Evolutionary conservation across 2,888 invertebrate species (phyloP).

Genomic region (Ellobium chinense): DNA sequence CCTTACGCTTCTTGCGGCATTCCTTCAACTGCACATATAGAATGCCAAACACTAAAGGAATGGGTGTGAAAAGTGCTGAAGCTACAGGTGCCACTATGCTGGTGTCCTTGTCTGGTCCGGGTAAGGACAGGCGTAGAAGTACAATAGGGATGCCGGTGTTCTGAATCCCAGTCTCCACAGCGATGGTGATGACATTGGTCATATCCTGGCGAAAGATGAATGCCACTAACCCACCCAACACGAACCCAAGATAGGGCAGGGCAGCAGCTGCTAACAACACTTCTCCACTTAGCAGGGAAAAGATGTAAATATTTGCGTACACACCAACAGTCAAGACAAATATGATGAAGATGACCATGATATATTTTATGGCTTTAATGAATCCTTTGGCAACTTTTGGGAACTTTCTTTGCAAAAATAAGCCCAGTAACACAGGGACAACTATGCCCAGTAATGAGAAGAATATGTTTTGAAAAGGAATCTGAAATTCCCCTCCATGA

Average conservation of each 20-base stretch:
- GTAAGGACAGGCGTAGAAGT: slow-evolving; percentile 72
- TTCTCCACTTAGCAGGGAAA: slow-evolving; percentile 58
- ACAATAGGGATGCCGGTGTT: slow-evolving; percentile 85
- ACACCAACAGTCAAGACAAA: slow-evolving; percentile 79
- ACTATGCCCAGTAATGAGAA: slow-evolving; percentile 78
- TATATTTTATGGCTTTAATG: slow-evolving; percentile 77
- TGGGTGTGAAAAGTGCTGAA: slow-evolving; percentile 70
- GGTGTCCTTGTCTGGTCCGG: slow-evolving; percentile 79
- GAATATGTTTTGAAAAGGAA: slow-evolving; percentile 79
- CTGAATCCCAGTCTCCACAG: slow-evolving; percentile 91
- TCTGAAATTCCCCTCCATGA: slow-evolving; percentile 71
- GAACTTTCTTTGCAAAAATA: slow-evolving; percentile 76
- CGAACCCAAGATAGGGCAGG: slow-evolving; percentile 80
- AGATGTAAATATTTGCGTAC: slow-evolving; percentile 79
- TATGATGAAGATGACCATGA: slow-evolving; percentile 79
- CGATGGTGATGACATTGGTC: slow-evolving; percentile 84
- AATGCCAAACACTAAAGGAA: slow-evolving; percentile 69
- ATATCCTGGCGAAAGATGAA: slow-evolving; percentile 73
- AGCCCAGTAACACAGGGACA: slow-evolving; percentile 80
- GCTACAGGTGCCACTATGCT: slow-evolving; percentile 83
- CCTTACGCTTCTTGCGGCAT: no score
- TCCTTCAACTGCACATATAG: slow-evolving; percentile 55
- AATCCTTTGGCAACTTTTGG: slow-evolving; percentile 74
- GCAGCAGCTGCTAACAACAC: slow-evolving; percentile 77
- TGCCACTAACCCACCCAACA: slow-evolving; percentile 78